Evolutionary conservation across 2,888 invertebrate species (phyloP).

Genomic region (Zhuqinia jingwanae): DNA sequence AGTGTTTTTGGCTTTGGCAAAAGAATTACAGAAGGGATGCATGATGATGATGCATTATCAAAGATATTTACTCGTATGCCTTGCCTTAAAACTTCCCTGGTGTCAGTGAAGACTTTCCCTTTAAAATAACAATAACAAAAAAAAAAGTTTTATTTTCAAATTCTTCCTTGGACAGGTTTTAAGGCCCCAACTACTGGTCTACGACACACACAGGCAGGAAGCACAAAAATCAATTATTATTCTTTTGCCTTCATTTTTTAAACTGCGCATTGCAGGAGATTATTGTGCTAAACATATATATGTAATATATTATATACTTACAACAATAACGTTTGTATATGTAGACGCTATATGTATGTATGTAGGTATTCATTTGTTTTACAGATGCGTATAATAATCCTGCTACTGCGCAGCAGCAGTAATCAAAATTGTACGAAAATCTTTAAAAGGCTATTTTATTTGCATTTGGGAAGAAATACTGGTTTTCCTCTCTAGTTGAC

Average conservation of each 20-base stretch:
- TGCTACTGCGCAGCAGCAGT: background rate
- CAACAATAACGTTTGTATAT: too few relatives aligned
- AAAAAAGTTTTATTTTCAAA: background rate
- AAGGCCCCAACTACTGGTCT: background rate
- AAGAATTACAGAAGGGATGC: too few relatives aligned
- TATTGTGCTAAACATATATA: too few relatives aligned
- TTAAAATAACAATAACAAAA: background rate
- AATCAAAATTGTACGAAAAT: background rate
- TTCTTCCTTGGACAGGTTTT: conserved; percentile 7
- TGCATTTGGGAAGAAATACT: conserved; percentile 16
- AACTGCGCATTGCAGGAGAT: too few relatives aligned
- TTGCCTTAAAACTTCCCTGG: background rate
- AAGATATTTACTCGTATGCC: background rate
- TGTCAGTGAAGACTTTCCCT: conserved; percentile 43
- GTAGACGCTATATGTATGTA: too few relatives aligned
- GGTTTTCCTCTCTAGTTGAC: background rate
- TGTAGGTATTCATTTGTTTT: too few relatives aligned
- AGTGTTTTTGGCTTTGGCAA: background rate
- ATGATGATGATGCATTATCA: conserved; percentile 13
- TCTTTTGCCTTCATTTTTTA: too few relatives aligned
- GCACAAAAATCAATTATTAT: too few relatives aligned
- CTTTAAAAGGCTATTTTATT: background rate
- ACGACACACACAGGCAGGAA: too few relatives aligned
- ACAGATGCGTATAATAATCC: too few relatives aligned
- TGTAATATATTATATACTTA: too few relatives aligned